Conservation (phyloP, 2,888 invertebrate species). For the Netelia fuscicornis region DNA sequence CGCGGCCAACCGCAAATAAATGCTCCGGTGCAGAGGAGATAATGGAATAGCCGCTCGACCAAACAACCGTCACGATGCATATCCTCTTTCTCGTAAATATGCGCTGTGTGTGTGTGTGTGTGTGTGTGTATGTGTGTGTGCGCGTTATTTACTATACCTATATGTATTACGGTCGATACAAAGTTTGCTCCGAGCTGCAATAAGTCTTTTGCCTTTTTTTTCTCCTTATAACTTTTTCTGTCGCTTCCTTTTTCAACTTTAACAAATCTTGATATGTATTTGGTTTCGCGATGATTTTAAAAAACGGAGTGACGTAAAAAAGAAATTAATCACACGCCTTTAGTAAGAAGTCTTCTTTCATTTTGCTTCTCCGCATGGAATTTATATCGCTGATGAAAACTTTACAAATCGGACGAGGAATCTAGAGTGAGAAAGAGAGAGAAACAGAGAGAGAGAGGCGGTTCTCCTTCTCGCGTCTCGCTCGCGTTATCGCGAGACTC, state of each 20-base stretch:
- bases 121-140: no score
- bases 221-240: conserved; percentile 3
- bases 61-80: conserved; percentile 53
- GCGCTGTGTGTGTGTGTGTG: neutral
- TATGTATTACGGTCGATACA: conserved; percentile 34
- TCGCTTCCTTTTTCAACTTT: conserved; percentile 5
- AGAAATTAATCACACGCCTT: conserved; percentile 13
- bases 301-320: conserved; percentile 18
- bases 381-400: conserved; percentile 50
- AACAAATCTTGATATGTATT: conserved; percentile 13
- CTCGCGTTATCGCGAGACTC: conserved; percentile 55
- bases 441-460: conserved; percentile 1
- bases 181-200: conserved; percentile 50
- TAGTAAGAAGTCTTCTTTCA: conserved; percentile 23
- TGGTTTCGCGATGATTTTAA: conserved; percentile 34
- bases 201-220: conserved; percentile 43
- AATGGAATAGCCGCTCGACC: conserved; percentile 66
- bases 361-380: neutral
- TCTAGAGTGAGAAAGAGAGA: conserved; percentile 6
- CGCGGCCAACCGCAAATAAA: conserved; percentile 68
- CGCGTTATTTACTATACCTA: neutral
- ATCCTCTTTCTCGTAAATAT: conserved; percentile 30
- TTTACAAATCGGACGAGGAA: conserved; percentile 42
- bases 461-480: conserved; percentile 35
- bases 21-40: conserved; percentile 62